A percentile compares a stretch with the other conserved stretches of the same genome.
Evolutionary conservation across 2,888 invertebrate genomes (phyloP).

Genomic region (Merodon equestris): DNA sequence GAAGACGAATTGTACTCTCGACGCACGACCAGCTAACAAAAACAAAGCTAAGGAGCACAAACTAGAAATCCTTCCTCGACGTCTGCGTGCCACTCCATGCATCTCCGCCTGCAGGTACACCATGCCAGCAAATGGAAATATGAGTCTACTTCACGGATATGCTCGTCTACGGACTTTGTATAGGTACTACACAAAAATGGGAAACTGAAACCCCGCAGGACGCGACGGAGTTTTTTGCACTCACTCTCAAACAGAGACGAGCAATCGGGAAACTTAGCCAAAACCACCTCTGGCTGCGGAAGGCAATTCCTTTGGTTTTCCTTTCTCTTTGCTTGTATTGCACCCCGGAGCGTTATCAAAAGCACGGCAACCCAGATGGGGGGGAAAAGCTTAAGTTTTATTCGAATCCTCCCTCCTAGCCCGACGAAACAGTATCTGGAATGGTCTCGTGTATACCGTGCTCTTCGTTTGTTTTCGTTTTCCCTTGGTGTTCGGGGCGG

Average conservation of each 20-base stretch:
- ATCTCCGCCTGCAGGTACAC: constrained; percentile 11
- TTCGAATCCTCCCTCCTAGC: constrained; percentile 2
- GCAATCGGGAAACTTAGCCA: constrained; percentile 5
- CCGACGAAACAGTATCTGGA: constrained; percentile 28
- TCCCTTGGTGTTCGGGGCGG: neutral
- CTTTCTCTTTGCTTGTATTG: constrained; percentile 15
- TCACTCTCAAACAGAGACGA: constrained; percentile 16
- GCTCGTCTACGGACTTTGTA: too few species aligned
- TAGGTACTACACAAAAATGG: neutral
- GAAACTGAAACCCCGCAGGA: constrained; percentile 40
- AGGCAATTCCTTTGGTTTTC: constrained; percentile 26
- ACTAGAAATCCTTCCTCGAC: neutral
- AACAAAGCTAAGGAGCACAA: constrained; percentile 2
- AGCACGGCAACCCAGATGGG: constrained; percentile 7
- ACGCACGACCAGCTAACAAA: constrained; percentile 8
- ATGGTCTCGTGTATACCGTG: constrained; percentile 21
- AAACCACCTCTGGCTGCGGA: constrained; percentile 17
- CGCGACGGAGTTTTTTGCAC: constrained; percentile 37
- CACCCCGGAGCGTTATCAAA: constrained; percentile 41
- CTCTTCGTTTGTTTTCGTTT: neutral
- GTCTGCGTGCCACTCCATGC: constrained; percentile 38
- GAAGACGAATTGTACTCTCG: too few species aligned
- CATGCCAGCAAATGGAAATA: too few species aligned
- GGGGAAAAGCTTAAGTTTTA: constrained; percentile 40
- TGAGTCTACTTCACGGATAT: too few species aligned